These are phyloP conservation scores for Adoxophyes honmai DNA, from an alignment of 1,140 invertebrate species.

Conservation along the genomic window DNA sequence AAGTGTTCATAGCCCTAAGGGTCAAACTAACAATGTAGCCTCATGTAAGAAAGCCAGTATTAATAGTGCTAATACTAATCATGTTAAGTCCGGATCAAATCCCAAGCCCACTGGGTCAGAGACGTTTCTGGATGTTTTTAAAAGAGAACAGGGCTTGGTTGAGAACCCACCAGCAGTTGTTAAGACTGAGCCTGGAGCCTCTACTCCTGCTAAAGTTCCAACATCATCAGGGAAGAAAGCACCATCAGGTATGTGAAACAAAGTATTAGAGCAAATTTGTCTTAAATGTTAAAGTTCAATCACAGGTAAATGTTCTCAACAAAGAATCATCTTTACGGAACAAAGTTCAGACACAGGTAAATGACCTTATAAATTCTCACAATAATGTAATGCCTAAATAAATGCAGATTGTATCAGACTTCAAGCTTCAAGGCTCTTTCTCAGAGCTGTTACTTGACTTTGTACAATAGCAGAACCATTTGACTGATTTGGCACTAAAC, in stretches of 20 bases:
- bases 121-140: slow-evolving; percentile 70
- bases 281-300: too few species aligned
- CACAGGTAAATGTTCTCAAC: too few species aligned
- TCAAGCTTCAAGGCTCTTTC: too few species aligned
- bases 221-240: slow-evolving; percentile 21
- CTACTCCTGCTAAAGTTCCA: slow-evolving; percentile 16
- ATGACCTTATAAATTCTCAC: too few species aligned
- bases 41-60: slow-evolving; percentile 52
- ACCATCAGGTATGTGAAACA: slow-evolving; percentile 37
- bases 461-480: too few species aligned
- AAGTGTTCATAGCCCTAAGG: slow-evolving; percentile 46
- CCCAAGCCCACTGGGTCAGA: slow-evolving; percentile 36
- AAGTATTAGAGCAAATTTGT: too few species aligned
- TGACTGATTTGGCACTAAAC: too few species aligned
- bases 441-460: too few species aligned
- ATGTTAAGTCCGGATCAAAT: slow-evolving; percentile 35
- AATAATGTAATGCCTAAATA: too few species aligned
- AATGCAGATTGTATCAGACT: too few species aligned
- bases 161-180: slow-evolving; percentile 32
- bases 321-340: too few species aligned
- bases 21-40: slow-evolving; percentile 25
- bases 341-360: slow-evolving; percentile 5
- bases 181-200: slow-evolving; percentile 40
- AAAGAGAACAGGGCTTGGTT: slow-evolving; percentile 61
- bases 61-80: slow-evolving; percentile 55